phyloP scores from a whole-genome alignment of 2,113 vertebrate species.

The Bufo bufo region DNA sequence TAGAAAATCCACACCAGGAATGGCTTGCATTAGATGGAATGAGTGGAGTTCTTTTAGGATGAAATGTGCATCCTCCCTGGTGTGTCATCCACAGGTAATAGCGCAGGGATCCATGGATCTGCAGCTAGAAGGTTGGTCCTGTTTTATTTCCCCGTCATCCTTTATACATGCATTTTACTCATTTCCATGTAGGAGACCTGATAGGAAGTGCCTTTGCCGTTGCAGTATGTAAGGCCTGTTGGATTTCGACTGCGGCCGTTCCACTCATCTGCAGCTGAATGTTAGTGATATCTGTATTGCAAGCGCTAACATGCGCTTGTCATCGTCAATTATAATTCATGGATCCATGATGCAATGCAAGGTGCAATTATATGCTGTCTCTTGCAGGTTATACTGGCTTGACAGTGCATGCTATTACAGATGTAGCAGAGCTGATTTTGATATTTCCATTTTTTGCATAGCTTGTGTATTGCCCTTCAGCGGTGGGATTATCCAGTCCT shows the following conservation, averaged over 20 bases:
- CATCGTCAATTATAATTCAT: neutral
- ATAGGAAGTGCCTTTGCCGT: neutral
- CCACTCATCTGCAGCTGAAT: conserved; percentile 29
- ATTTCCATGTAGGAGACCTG: neutral
- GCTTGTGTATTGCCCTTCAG: too few species aligned
- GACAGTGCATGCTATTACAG: neutral
- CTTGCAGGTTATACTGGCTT: neutral
- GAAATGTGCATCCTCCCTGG: conserved; percentile 62
- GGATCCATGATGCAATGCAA: neutral
- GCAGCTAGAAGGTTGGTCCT: conserved; percentile 68
- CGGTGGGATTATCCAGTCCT: too few species aligned
- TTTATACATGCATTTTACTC: neutral
- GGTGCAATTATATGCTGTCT: neutral
- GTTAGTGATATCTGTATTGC: neutral
- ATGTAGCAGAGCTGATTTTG: neutral
- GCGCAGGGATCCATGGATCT: conserved; percentile 63
- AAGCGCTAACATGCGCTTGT: neutral
- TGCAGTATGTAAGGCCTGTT: conserved; percentile 33
- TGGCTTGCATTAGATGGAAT: conserved; percentile 55
- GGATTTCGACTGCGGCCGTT: conserved; percentile 17
- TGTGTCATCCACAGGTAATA: conserved; percentile 64
- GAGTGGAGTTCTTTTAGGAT: conserved; percentile 64
- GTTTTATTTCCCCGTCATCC: neutral
- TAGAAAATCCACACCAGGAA: conserved; percentile 56
- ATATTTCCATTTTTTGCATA: too few species aligned